phyloP scores from a whole-genome alignment of 2,113 vertebrate species.

The Andinoacara biseriatus region DNA sequence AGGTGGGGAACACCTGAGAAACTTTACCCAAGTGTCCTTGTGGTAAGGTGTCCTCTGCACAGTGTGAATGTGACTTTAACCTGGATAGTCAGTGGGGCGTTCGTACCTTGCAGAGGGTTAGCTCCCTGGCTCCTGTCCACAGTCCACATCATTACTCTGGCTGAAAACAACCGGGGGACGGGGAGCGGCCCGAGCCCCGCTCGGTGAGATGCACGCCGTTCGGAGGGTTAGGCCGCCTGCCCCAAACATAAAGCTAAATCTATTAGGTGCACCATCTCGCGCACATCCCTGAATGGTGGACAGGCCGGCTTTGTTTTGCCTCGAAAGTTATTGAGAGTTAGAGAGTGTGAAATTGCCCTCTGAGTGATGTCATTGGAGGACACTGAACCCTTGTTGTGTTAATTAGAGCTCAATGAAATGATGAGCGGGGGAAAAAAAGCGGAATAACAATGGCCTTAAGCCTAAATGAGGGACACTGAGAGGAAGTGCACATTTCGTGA shows the following conservation, averaged over 20 bases:
- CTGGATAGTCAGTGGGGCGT: conserved; percentile 75
- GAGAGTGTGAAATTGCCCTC: conserved; percentile 74
- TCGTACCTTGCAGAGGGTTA: conserved; percentile 67
- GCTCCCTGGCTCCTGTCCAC: conserved; percentile 61
- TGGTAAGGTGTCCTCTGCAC: conserved; percentile 60
- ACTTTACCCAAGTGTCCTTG: conserved; percentile 52
- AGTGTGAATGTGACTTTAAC: conserved; percentile 66
- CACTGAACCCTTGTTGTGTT: conserved; percentile 74
- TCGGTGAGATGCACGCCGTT: conserved; percentile 9
- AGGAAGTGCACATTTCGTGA: conserved; percentile 23
- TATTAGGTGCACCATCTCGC: conserved; percentile 54
- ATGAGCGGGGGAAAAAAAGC: conserved; percentile 50
- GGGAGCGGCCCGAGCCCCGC: not conserved
- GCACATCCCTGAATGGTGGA: conserved; percentile 52
- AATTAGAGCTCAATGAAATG: conserved; percentile 70
- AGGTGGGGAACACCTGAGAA: conserved; percentile 15
- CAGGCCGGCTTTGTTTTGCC: conserved; percentile 71
- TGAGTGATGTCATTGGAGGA: conserved; percentile 72
- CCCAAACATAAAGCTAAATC: conserved; percentile 36
- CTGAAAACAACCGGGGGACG: conserved; percentile 28
- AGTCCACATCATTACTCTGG: conserved; percentile 75
- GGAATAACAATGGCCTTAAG: conserved; percentile 52
- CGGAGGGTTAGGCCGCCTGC: conserved; percentile 19
- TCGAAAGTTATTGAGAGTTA: conserved; percentile 73
- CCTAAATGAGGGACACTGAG: conserved; percentile 55